Evolutionary conservation across 2,113 vertebrate species (phyloP).

Genomic region (Psittacus erithacus): DNA sequence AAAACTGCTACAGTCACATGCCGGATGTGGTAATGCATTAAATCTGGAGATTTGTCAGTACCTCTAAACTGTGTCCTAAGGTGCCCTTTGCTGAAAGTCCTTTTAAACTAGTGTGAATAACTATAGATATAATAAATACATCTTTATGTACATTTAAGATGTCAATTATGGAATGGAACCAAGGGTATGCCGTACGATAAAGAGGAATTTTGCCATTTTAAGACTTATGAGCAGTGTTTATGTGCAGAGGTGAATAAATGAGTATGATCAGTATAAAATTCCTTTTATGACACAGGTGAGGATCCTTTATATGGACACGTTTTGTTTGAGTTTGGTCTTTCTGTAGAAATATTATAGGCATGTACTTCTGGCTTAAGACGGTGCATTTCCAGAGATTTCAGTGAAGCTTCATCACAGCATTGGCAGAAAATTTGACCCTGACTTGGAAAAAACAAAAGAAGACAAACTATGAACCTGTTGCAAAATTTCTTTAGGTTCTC

Average conservation of each 20-base stretch:
- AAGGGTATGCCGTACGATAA: background rate
- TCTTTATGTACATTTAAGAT: background rate
- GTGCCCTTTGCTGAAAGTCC: background rate
- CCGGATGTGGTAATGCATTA: constrained; percentile 20
- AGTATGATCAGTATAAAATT: background rate
- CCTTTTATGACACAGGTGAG: background rate
- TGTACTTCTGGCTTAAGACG: background rate
- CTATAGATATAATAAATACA: background rate
- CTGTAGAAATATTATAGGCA: background rate
- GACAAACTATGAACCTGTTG: background rate
- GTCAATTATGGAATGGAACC: background rate
- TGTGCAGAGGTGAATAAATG: background rate
- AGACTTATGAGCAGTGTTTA: background rate
- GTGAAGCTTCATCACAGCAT: background rate
- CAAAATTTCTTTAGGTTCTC: background rate
- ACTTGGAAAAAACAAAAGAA: background rate
- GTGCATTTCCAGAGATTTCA: background rate
- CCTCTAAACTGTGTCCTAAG: background rate
- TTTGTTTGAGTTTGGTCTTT: background rate
- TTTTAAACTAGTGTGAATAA: background rate
- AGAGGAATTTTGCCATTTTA: background rate
- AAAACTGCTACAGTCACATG: background rate
- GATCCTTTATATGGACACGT: background rate
- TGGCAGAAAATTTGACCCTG: background rate
- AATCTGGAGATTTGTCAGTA: constrained; percentile 24